Evolutionary conservation across 2,113 vertebrate genomes (phyloP).

Genomic region (Spheniscus mendiculus): DNA sequence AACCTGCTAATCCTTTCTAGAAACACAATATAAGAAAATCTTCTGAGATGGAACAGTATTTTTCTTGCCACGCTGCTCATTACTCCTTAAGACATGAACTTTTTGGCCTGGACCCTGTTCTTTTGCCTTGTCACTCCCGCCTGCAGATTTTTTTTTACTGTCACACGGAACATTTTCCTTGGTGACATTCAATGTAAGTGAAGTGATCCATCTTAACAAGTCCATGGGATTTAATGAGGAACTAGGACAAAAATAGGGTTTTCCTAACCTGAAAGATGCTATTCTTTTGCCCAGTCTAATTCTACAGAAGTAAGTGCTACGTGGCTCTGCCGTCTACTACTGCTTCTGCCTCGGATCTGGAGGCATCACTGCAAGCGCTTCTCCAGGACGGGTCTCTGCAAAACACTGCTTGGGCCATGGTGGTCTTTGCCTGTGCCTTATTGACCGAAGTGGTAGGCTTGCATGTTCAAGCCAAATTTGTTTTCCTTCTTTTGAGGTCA

Average conservation of each 20-base stretch:
- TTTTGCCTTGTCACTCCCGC: not conserved
- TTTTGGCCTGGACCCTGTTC: accelerated
- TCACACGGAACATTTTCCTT: not conserved
- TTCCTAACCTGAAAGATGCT: not conserved
- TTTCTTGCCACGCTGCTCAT: not conserved
- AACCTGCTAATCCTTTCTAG: not conserved
- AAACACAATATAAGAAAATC: not conserved
- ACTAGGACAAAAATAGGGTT: not conserved
- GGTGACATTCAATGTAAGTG: not conserved
- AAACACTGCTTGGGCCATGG: not conserved
- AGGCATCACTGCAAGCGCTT: not conserved
- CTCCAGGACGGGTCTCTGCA: not conserved
- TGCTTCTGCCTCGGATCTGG: not conserved
- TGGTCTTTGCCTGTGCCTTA: not conserved
- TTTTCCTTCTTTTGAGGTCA: not conserved
- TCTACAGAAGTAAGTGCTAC: not conserved
- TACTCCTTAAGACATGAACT: not conserved
- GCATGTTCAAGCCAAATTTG: not conserved
- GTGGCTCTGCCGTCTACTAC: not conserved
- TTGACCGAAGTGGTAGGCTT: not conserved
- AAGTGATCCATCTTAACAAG: not conserved
- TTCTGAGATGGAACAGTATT: not conserved
- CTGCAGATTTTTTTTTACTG: not conserved
- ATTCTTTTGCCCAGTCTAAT: not conserved
- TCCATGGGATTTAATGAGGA: not conserved